Evolutionary conservation across 2,113 vertebrate species (phyloP).

Genomic region (Cyprinodon variegatus): DNA sequence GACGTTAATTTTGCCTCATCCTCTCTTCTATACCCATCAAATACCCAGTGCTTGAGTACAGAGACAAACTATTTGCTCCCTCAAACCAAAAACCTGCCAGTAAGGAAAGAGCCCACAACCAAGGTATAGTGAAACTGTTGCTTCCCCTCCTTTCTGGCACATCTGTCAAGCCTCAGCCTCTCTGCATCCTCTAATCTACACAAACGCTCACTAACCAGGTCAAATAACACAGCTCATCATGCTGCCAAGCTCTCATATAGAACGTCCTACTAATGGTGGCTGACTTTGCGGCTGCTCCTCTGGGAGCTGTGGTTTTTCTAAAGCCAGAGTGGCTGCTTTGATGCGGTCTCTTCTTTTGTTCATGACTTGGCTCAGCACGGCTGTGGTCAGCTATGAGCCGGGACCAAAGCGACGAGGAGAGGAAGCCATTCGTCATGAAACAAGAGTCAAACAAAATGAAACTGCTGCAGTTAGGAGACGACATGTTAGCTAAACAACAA

Average conservation of each 20-base stretch:
- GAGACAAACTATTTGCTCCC: conserved; percentile 95
- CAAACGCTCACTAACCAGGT: conserved; percentile 47
- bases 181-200: conserved; percentile 41
- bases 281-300: conserved; percentile 53
- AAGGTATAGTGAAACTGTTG: conserved; percentile 85
- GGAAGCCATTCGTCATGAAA: conserved; percentile 54
- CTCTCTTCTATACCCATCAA: conserved; percentile 76
- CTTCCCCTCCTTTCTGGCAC: conserved; percentile 23
- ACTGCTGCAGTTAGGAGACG: conserved; percentile 7
- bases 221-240: neutral
- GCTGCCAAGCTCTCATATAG: conserved; percentile 40
- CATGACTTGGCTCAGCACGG: conserved; percentile 55
- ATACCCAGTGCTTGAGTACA: conserved; percentile 93
- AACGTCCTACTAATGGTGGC: conserved; percentile 55
- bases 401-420: conserved; percentile 35
- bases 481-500: neutral
- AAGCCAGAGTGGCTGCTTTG: conserved; percentile 53
- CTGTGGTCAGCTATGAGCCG: conserved; percentile 51
- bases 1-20: conserved; percentile 68
- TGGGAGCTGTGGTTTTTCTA: conserved; percentile 70
- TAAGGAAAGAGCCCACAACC: conserved; percentile 88
- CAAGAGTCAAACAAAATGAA: conserved; percentile 48
- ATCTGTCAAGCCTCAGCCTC: conserved; percentile 3
- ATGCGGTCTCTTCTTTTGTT: conserved; percentile 62
- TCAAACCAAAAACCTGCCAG: conserved; percentile 89